Evolutionary conservation across 2,888 invertebrate genomes (phyloP).

Genomic region (Ischnura elegans): DNA sequence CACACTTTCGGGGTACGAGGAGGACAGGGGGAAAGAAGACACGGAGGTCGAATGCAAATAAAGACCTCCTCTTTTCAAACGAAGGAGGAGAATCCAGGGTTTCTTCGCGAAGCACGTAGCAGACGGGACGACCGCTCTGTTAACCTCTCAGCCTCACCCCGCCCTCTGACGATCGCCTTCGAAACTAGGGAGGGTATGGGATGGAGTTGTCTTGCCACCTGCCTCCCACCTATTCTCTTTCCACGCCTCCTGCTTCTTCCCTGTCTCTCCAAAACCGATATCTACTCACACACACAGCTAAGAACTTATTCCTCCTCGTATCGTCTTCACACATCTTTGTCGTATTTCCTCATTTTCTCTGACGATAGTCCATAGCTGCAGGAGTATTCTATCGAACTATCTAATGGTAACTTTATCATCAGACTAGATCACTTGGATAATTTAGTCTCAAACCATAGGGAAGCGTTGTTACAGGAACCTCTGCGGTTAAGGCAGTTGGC

Average conservation of each 20-base stretch:
- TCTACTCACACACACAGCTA: too few relatives aligned
- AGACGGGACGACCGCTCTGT: not conserved
- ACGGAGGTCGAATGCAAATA: conserved; percentile 14
- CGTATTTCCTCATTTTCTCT: too few relatives aligned
- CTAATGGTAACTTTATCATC: too few relatives aligned
- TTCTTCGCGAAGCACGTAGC: not conserved
- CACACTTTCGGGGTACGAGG: not conserved
- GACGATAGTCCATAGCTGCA: too few relatives aligned
- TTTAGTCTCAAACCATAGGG: too few relatives aligned
- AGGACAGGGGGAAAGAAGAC: not conserved
- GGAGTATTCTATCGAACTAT: too few relatives aligned
- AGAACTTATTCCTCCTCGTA: too few relatives aligned
- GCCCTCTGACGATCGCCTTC: not conserved
- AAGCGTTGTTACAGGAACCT: too few relatives aligned
- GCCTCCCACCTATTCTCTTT: not conserved
- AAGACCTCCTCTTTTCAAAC: conserved; percentile 12
- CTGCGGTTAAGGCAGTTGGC: too few relatives aligned
- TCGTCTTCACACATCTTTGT: too few relatives aligned
- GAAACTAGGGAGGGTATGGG: not conserved
- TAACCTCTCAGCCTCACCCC: not conserved
- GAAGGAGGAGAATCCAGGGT: not conserved
- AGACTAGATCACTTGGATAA: too few relatives aligned
- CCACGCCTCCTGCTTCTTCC: not conserved
- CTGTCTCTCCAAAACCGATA: not conserved
- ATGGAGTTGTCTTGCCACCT: not conserved